phyloP scores from a whole-genome alignment of 2,797 vertebrate species.

The Lithobates sylvaticus region DNA sequence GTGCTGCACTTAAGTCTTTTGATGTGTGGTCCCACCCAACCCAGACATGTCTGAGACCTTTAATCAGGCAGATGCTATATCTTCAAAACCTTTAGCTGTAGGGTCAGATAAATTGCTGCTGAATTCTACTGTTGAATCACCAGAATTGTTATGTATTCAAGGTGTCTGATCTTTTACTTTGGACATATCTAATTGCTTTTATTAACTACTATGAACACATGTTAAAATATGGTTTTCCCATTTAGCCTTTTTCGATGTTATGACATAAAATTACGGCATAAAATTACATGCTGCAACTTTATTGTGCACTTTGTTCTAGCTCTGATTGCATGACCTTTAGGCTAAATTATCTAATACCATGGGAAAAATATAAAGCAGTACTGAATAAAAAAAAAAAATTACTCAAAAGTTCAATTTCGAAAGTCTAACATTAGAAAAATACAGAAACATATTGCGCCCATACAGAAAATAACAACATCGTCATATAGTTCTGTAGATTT shows the following conservation, averaged over 20 bases:
- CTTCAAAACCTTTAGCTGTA: constrained; percentile 30
- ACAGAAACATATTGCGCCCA: not conserved
- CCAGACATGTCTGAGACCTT: constrained; percentile 43
- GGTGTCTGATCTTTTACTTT: constrained; percentile 34
- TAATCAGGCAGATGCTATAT: constrained; percentile 39
- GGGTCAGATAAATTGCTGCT: constrained; percentile 42
- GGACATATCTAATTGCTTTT: not conserved
- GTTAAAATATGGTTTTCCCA: not conserved
- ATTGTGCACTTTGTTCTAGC: not conserved
- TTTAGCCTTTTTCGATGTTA: not conserved
- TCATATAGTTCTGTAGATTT: no score
- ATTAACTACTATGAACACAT: not conserved
- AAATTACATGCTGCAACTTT: constrained; percentile 1
- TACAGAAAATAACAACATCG: no score
- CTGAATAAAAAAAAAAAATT: not conserved
- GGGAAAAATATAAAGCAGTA: not conserved
- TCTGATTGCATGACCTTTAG: constrained; percentile 7
- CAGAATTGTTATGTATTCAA: constrained; percentile 16
- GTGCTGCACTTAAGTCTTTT: constrained; percentile 18
- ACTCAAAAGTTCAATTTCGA: not conserved
- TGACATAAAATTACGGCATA: constrained; percentile 16
- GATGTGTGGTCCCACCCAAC: constrained; percentile 33
- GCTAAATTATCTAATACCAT: no score
- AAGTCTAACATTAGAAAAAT: not conserved
- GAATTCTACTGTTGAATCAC: not conserved